Evolutionary conservation across 2,797 vertebrate species (phyloP), one percentile per base, ranked within the genome.

Genomic region (Denticeps clupeoides): DNA sequence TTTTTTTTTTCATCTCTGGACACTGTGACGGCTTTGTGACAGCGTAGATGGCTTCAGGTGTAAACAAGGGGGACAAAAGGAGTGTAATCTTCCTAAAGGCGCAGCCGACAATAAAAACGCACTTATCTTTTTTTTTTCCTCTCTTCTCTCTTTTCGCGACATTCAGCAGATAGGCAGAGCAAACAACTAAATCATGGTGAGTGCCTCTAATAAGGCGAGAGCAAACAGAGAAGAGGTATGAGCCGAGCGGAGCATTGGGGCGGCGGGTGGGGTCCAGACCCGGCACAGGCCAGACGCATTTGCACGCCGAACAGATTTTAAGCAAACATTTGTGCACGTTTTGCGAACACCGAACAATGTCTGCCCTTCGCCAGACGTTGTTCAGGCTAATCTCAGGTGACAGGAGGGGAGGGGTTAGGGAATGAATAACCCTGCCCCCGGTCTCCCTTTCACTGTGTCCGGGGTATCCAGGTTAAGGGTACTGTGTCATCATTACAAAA

Each of bases 171-270:
- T 76, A 76, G 78, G 62, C 65, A 61, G 67, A 73, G 64, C 72
- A 73, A 75, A 80, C 64, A 61, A 69, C 60, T 71, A 71, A 72
- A 74, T 77, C 74, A 66, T 55, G 37, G 59, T 77, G 77, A 81
- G 73, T 77, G 78, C 65, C 70, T 49, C 60, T 79, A 81, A 79
- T 77, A 33, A 69, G 69, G 73, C 51, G 7, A 52, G 60, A 72
- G 56, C 74, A 80, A 82, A 82, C 75, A 80, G 41, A 26, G 50
- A n/a, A 26, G 42, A 50, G 59, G 53, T 53, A 26, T 55, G 53
- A 5, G 32, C 47, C 46, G 65, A 3, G 40, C 40, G 21, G 22
- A 38, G 26, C 31, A 31, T 56, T 60, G 63, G 53, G 28, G 47
- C 72, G 72, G n/a, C n/a, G n/a, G n/a, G n/a, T n/a, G n/a, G n/a